phyloP scores from a whole-genome alignment of 1,140 invertebrate genomes.

The Melanaphis sacchari region DNA sequence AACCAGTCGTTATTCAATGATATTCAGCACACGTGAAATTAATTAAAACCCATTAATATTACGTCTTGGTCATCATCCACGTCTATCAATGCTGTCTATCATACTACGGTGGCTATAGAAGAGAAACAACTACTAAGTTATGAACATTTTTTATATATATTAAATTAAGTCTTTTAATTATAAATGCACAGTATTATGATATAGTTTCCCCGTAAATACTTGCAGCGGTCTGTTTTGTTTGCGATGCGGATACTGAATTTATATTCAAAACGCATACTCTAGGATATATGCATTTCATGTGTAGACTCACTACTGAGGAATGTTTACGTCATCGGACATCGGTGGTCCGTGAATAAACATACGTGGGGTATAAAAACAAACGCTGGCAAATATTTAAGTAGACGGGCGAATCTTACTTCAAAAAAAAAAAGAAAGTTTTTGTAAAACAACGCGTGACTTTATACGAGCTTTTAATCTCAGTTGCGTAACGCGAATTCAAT shows the following conservation, averaged over 20 bases:
- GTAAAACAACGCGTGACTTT: neutral
- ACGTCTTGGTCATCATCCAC: neutral
- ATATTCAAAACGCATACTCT: neutral
- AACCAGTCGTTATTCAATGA: no score
- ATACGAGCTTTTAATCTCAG: neutral
- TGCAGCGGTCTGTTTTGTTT: neutral
- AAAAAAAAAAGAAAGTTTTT: neutral
- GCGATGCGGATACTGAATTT: neutral
- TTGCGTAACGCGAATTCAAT: neutral
- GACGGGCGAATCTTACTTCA: neutral
- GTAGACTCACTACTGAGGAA: neutral
- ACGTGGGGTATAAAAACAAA: neutral
- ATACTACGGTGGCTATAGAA: no score
- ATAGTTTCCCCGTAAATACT: neutral
- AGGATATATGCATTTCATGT: neutral
- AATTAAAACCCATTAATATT: neutral
- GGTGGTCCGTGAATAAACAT: neutral
- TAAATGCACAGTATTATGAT: neutral
- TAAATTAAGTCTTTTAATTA: neutral
- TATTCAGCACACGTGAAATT: neutral
- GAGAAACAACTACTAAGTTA: no score
- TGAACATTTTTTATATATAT: neutral
- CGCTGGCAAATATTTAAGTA: neutral
- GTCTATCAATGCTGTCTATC: no score
- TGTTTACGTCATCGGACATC: neutral